Conservation (phyloP, 2,888 invertebrate genomes). For the Ecliptopera silaceata region DNA sequence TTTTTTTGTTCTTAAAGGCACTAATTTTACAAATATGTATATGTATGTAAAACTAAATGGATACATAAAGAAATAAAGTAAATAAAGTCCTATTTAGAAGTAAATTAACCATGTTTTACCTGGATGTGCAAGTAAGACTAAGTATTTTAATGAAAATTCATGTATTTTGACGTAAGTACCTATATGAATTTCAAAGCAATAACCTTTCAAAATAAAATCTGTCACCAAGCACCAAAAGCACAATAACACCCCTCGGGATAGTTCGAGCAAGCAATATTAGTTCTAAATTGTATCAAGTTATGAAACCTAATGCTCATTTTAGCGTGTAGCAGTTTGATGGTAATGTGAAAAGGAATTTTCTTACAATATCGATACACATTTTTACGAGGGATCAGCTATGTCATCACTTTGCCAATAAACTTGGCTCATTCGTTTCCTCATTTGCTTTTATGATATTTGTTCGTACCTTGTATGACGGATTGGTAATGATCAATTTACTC, state of each 20-base stretch:
- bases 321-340: constrained; percentile 1
- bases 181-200: too few relatives aligned
- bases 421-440: constrained; percentile 21
- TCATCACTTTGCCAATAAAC: constrained; percentile 24
- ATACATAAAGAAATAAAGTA: too few relatives aligned
- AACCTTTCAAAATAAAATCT: too few relatives aligned
- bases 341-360: constrained; percentile 13
- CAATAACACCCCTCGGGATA: neutral
- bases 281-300: constrained; percentile 5
- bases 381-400: constrained; percentile 28
- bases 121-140: too few relatives aligned
- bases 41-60: too few relatives aligned
- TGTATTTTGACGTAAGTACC: too few relatives aligned
- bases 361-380: constrained; percentile 25
- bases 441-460: constrained; percentile 23
- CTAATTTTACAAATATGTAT: too few relatives aligned
- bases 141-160: too few relatives aligned
- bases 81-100: too few relatives aligned
- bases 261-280: constrained; percentile 1
- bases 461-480: constrained; percentile 10
- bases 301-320: constrained; percentile 12
- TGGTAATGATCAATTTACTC: constrained; percentile 12
- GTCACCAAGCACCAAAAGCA: neutral
- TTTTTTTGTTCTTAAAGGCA: too few relatives aligned
- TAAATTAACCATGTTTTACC: too few relatives aligned